Base-by-base conservation (phyloP, 2,113 vertebrate species). In the Notechis scutatus region DNA sequence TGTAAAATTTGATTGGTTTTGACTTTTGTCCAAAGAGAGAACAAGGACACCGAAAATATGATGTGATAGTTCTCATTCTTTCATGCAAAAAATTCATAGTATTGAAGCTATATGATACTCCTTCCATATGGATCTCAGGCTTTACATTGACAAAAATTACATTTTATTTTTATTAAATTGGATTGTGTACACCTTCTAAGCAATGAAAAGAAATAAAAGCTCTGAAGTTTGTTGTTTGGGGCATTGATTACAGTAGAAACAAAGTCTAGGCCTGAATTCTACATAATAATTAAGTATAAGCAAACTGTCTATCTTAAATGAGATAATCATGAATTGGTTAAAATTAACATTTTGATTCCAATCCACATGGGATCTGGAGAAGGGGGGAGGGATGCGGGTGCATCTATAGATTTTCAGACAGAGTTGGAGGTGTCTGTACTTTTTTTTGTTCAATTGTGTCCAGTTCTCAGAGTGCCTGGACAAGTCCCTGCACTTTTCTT, bases 41-140 rank as follows among this genome's bases (percentile, higher is more conserved):
- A 54, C 12, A 26, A 42, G 54, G 39, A 91, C 57, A 47, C 18
- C 94, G 93, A 90, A 93, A 94, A 93, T 20, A 42, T 94, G 91
- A 42, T 94, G 91, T 11, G 90, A 94, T 93, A 93, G 93, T 39
- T 23, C 91, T 93, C 20, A 21, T 86, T 20, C 57, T 42, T 61
- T 23, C 7, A 52, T 90, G 87, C 57, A 93, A 91, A 89, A 95
- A 91, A 85, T 92, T 20, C 54, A 39, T 12, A 15, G 18, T 0
- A 87, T 23, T 24, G 2, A 8, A 81, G 85, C 18, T 87, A 87
- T 1, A 57, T 39, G 29, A 74, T 61, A 29, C 8, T 39, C 26
- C 90, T 39, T 42, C 34, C 34, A 54, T 39, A 5, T 59, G 21
- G 39, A 45, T 90, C 55, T 21, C 6, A 29, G 87, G 24, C 7